Evolutionary conservation across 2,888 invertebrate species (phyloP).

Genomic region (Ornithoptera alexandrae): DNA sequence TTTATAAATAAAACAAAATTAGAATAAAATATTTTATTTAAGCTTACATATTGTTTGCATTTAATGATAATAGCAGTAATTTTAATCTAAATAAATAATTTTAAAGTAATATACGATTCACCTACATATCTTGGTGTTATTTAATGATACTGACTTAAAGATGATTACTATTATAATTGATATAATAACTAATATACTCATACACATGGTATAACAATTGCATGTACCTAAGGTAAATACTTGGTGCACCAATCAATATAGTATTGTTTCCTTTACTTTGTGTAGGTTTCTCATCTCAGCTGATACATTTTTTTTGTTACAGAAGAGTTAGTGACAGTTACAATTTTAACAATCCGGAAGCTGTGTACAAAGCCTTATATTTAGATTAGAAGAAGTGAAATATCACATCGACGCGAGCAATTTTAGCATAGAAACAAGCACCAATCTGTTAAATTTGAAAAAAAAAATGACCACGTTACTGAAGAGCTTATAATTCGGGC

Average conservation of each 20-base stretch:
- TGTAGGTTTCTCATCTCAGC: slow-evolving; percentile 34
- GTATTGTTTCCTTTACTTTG: slow-evolving; percentile 27
- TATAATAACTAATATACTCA: slow-evolving; percentile 14
- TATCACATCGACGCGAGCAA: slow-evolving; percentile 70
- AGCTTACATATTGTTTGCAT: slow-evolving; percentile 67
- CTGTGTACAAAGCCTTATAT: slow-evolving; percentile 77
- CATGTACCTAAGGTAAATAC: slow-evolving; percentile 14
- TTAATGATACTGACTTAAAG: not conserved
- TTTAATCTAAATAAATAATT: slow-evolving; percentile 59
- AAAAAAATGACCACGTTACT: slow-evolving; percentile 47
- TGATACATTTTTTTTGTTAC: slow-evolving; percentile 43
- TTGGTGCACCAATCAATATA: slow-evolving; percentile 43
- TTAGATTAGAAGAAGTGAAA: slow-evolving; percentile 59
- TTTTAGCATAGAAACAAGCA: slow-evolving; percentile 57
- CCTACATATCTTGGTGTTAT: slow-evolving; percentile 25
- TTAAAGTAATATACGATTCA: slow-evolving; percentile 40
- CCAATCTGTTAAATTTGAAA: slow-evolving; percentile 65
- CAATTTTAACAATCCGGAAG: slow-evolving; percentile 78
- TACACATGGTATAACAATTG: slow-evolving; percentile 11
- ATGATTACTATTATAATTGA: slow-evolving; percentile 18
- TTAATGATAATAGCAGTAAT: slow-evolving; percentile 58
- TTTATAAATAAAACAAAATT: slow-evolving; percentile 39
- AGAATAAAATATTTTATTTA: slow-evolving; percentile 78
- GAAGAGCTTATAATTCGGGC: slow-evolving; percentile 33
- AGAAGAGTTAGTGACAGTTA: slow-evolving; percentile 72